A percentile compares a stretch with the other conserved stretches of the same genome.
Conservation (phyloP, 1,140 invertebrate genomes). For the Drepana arcuata region DNA sequence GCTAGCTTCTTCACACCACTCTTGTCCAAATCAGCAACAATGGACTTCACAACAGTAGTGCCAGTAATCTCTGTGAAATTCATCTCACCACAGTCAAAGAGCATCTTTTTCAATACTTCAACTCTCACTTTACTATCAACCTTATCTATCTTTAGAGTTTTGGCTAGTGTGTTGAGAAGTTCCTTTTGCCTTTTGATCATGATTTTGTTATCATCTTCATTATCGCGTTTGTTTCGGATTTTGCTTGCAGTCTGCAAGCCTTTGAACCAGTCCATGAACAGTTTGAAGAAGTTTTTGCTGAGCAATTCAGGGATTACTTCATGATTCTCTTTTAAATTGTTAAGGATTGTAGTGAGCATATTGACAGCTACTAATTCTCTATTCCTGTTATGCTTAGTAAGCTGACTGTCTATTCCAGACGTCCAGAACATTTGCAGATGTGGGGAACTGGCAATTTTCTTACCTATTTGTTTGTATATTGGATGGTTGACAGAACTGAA, state of each 20-base stretch:
- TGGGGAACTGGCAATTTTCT: conserved; percentile 62
- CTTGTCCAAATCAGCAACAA: conserved; percentile 73
- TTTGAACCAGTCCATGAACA: conserved; percentile 73
- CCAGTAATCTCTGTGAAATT: conserved; percentile 81
- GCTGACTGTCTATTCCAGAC: conserved; percentile 70
- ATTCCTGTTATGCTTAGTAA: conserved; percentile 74
- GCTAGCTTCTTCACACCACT: conserved; percentile 76
- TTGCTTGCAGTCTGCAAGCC: conserved; percentile 61
- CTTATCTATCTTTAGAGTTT: conserved; percentile 62
- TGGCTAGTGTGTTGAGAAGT: conserved; percentile 70
- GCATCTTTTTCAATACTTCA: conserved; percentile 74
- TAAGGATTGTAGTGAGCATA: conserved; percentile 69
- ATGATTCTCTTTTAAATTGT: conserved; percentile 61
- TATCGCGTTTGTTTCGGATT: conserved; percentile 52
- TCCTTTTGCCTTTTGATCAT: conserved; percentile 72
- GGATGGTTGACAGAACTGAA: conserved; percentile 74
- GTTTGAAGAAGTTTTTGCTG: conserved; percentile 71
- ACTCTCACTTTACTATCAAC: conserved; percentile 71
- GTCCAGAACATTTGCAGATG: conserved; percentile 71
- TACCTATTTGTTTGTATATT: conserved; percentile 73
- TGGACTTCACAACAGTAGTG: conserved; percentile 74
- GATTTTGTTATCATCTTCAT: conserved; percentile 67
- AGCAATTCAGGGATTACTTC: conserved; percentile 66
- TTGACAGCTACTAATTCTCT: conserved; percentile 72
- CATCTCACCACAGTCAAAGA: conserved; percentile 77